Base-by-base conservation (phyloP, 2,888 invertebrate species). In the Meloe dianella region DNA sequence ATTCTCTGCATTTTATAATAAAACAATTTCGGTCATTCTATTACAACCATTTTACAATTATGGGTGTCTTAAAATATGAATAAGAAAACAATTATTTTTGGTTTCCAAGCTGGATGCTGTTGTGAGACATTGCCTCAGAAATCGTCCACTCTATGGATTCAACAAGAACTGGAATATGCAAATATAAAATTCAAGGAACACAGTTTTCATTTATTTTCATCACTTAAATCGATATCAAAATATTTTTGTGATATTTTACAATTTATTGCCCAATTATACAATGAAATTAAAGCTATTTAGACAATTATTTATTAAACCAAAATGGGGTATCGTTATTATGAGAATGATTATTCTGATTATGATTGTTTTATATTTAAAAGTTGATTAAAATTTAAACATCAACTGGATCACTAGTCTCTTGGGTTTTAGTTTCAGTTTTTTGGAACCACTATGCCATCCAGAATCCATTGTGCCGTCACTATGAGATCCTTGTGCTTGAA, bases 371-470 rank as follows among this genome's bases (percentile, higher is more conserved):
- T 2, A 10, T 4, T 22, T 51, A 10, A 51, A 51, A 20, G n/a
- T n/a, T 10, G 10, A 51, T 22, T 4, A 1, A 20, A 51, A 57
- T 56, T 69, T 77, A 82, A 67, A 82, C 80, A 74, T 82, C 81
- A 63, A 82, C 81, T 58, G 81, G 77, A 73, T 79, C 80, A 61
- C 75, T 73, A 57, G 70, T 75, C 47, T 76, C 76, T 64, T 78
- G 77, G 57, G 74, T 76, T 58, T 76, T 77, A 62, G 75, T 77
- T 47, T 82, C 88, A 65, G 87, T 86, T 79, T 88, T 89, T 69
- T 89, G 0, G 89, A 89, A 0, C 89, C 90, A 73, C 89, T 90
- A 70, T 90, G 90, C 90, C 91, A 90, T 0, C 90, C 90, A 0
- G 90, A 89, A 72, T 90, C 90, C 85, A 90, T 87, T 0, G 90